Base-by-base conservation (phyloP, 2,888 invertebrate species). In the Aleiodes alternator region DNA sequence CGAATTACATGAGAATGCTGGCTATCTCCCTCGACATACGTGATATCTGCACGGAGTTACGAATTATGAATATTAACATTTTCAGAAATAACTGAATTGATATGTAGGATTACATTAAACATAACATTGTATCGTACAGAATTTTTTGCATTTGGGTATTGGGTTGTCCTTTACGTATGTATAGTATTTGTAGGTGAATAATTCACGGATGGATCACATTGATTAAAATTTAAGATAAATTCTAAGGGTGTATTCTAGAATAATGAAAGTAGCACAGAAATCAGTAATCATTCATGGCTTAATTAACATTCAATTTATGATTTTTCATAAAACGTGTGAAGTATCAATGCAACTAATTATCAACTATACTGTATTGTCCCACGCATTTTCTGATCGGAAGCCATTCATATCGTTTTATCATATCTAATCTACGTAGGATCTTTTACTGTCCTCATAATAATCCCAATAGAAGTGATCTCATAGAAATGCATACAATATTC, bases 401-500 rank as follows among this genome's bases (percentile, higher is more conserved):
- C 51, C 70, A 38, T 16, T 34, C 29, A 76, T 71, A 57, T 64
- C 53, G 38, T 48, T 69, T 34, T n/a, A 73, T 69, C 73, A 68
- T 57, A 59, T 73, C 43, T 43, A 11, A 43, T 43, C 5, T 4
- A 38, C 38, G 38, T 38, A 38, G 38, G 6, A 38, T 38, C 38
- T 38, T 0, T 38, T 38, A 38, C 29, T 3, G 31, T 57, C 31
- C 11, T n/a, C 59, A 38, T 59, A n/a, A 59, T 59, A 59, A 59
- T 38, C 31, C 34, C 34, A 55, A 55, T 55, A 16, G 14, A 31
- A 55, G 14, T 16, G 14, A 59, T 34, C 55, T 50, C 51, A 69
- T 7, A 11, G 14, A 56, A 48, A 56, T 72, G 78, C 76, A 78
- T 79, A 80, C 79, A 80, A 79, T 80, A 79, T 75, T 38, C 38